Base-by-base conservation (phyloP, 2,888 invertebrate genomes). In the Orthosia gracilis region DNA sequence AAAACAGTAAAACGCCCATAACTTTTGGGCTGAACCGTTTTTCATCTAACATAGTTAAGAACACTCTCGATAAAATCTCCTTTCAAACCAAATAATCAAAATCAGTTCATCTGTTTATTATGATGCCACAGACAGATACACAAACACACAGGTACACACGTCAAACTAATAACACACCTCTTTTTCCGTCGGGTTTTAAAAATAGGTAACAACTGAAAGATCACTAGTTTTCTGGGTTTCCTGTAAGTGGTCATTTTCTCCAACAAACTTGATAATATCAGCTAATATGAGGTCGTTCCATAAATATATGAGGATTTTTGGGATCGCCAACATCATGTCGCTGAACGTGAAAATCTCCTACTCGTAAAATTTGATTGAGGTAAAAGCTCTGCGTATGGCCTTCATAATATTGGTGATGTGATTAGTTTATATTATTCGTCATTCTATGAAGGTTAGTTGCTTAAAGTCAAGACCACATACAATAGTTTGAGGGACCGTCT, bases 281-380 rank as follows among this genome's bases (percentile, higher is more conserved):
- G 49, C 59, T 64, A 59, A 76, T 76, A 59, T 64, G 64, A 54
- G 59, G 49, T 61, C 64, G 26, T 76, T 55, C 55, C 2, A 55
- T 76, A 61, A 76, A 76, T 61, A 73, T 65, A n/a, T 4, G 73
- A 13, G 50, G 59, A 65, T 61, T 65, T 76, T 57, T n/a, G 61
- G 55, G 65, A 55, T 57, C n/a, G 55, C 5, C 13, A 4, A 2
- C 49, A 78, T 50, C 45, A 59, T 59, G 72, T 59, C 31, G 17
- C 45, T 55, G 26, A 55, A 31, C n/a, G 80, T 40, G 47, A 65
- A 59, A 64, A 78, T n/a, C 55, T 61, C 17, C 61, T 4, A 40
- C n/a, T 72, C 61, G 50, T 79, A 72, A 79, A 65, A 73, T 57
- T 70, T 57, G 50, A 72, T 77, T 71, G 54, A 23, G 64, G 50